phyloP scores from a whole-genome alignment of 2,888 invertebrate genomes.

The Drosophila cyrtoloma region DNA sequence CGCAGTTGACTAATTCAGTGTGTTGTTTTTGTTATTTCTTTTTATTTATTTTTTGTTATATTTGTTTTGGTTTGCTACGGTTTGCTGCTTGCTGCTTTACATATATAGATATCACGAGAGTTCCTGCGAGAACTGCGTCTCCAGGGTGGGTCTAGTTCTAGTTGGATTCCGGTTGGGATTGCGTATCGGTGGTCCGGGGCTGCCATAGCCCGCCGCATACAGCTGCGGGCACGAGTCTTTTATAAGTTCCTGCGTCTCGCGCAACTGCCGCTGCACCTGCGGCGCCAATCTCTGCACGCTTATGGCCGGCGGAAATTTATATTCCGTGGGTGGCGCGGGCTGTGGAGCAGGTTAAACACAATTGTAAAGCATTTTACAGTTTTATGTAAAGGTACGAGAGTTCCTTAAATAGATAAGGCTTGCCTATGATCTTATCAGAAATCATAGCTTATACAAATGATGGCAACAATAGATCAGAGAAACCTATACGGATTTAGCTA shows the following conservation, averaged over 20 bases:
- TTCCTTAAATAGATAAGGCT: fast-evolving
- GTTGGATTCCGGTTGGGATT: conserved; percentile 84
- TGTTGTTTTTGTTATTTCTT: conserved; percentile 42
- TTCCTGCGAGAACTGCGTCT: conserved; percentile 86
- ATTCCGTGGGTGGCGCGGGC: conserved; percentile 82
- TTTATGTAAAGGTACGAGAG: neutral
- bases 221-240: conserved; percentile 86
- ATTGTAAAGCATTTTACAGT: neutral
- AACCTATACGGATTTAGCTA: neutral
- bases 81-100: conserved; percentile 80
- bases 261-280: conserved; percentile 85
- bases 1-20: conserved; percentile 64
- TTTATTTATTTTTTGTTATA: conserved; percentile 7
- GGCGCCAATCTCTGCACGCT: conserved; percentile 85
- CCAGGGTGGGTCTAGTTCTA: conserved; percentile 85
- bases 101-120: conserved; percentile 86
- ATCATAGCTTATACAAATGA: neutral
- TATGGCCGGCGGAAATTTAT: conserved; percentile 85
- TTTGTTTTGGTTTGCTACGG: conserved; percentile 48
- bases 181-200: conserved; percentile 85
- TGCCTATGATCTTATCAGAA: neutral
- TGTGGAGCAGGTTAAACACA: neutral
- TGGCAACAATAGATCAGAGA: neutral
- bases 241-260: conserved; percentile 86
- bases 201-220: conserved; percentile 85